A percentile compares a stretch with the other conserved stretches of the same genome.
Conservation (phyloP, 2,797 vertebrate species). For the Oreortyx pictus region DNA sequence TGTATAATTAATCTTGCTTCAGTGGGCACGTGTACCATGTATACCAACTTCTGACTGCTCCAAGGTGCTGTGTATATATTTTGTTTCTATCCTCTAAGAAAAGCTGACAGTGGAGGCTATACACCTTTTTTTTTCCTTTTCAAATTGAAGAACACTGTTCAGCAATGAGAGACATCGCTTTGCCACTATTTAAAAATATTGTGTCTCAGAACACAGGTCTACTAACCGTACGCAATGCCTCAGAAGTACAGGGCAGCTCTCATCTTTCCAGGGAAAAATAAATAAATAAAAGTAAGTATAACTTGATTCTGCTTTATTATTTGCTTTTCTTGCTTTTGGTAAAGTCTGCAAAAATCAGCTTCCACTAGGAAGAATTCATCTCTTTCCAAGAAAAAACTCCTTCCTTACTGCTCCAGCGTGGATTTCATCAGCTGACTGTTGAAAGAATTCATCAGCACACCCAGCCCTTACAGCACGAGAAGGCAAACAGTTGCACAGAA, state of each 20-base stretch:
- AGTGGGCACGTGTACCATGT: neutral
- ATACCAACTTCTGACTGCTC: neutral
- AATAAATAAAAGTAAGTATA: neutral
- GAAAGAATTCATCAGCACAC: neutral
- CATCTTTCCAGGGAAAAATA: neutral
- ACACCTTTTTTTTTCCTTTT: neutral
- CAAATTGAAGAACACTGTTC: neutral
- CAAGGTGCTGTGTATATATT: neutral
- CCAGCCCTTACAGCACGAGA: neutral
- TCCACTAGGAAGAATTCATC: neutral
- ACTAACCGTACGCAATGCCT: neutral
- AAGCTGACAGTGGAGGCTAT: no score
- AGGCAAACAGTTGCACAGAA: neutral
- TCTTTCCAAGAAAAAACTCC: neutral
- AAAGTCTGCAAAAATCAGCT: neutral
- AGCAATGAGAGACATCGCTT: neutral
- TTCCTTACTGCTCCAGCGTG: neutral
- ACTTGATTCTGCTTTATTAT: neutral
- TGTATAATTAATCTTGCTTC: neutral
- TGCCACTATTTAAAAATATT: neutral
- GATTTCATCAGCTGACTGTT: constrained; percentile 4
- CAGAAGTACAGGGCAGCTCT: neutral
- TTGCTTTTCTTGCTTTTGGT: neutral
- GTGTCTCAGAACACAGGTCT: neutral
- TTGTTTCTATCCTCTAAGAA: neutral